Percentiles rank a stretch among this genome's conserved stretches.
phyloP scores from a whole-genome alignment of 2,888 invertebrate species.

The Watsonalla cultraria region DNA sequence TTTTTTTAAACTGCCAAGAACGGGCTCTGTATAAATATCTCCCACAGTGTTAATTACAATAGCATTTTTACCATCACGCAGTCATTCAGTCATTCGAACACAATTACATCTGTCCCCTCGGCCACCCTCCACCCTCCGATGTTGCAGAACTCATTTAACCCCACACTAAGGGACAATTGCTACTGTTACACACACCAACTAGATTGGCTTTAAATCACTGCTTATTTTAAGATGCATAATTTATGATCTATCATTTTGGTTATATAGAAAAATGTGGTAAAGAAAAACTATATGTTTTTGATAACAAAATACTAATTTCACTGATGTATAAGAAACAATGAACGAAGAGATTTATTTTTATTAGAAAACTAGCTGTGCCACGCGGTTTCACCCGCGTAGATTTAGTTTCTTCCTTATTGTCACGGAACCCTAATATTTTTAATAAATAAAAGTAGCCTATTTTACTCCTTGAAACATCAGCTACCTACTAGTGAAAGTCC shows the following conservation, averaged over 20 bases:
- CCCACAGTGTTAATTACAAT: constrained; percentile 42
- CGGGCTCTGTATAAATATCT: constrained; percentile 16
- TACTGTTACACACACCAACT: constrained; percentile 14
- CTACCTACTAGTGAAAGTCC: too few species aligned
- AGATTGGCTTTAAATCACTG: constrained; percentile 27
- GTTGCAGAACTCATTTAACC: constrained; percentile 26
- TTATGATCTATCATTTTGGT: background rate
- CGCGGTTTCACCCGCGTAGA: too few species aligned
- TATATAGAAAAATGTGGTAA: background rate
- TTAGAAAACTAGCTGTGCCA: too few species aligned
- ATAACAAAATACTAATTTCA: too few species aligned
- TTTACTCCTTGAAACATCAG: too few species aligned
- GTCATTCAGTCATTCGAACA: constrained; percentile 48
- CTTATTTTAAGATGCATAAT: constrained; percentile 16
- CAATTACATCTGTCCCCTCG: constrained; percentile 57
- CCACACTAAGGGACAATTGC: constrained; percentile 24
- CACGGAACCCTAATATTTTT: too few species aligned
- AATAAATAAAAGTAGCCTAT: too few species aligned
- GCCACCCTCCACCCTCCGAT: constrained; percentile 14
- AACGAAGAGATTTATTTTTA: too few species aligned
- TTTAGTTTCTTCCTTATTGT: too few species aligned
- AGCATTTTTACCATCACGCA: constrained; percentile 44
- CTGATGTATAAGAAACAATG: too few species aligned
- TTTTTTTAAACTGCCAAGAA: too few species aligned
- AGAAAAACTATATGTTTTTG: too few species aligned